Base-by-base conservation (phyloP, 2,797 vertebrate species). In the Brotula barbata region DNA sequence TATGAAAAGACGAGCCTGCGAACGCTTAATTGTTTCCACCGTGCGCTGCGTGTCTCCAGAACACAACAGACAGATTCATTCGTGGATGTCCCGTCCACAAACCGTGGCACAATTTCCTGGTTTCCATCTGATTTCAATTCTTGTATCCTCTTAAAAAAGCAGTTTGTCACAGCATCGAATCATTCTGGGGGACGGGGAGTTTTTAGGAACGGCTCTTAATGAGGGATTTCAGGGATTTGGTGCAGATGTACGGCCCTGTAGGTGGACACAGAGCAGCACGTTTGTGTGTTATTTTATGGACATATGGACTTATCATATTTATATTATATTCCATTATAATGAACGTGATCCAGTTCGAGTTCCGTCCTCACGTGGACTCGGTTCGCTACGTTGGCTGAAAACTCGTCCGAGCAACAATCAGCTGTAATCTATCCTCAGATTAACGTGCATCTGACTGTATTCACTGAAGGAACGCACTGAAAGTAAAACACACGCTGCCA, bases 121-220 rank as follows among this genome's bases (percentile, higher is more conserved):
- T 58, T 60, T 58, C 55, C 43, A 61, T 78, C 39, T 78, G 46
- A 73, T 68, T 71, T 62, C 25, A 57, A 62, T 68, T 53, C 37
- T 36, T 54, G 20, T 25, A 59, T 69, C 61, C 66, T 40, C 49
- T 50, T 10, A 57, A 41, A 74, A n/a, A 48, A 68, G 45, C 1
- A 7, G 45, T 58, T 51, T 23, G 40, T 51, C 9, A 23, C 33
- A 37, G 36, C 21, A 37, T 61, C 20, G 8, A 17, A 36, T 58
- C 22, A 33, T 20, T 42, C 17, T 33, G 20, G 28, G 31, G 33
- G 42, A 41, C 42, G 6, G 19, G 31, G 14, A 61, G 42, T 28
- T 44, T n/a, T 8, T 2, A 47, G 17, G n/a, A 43, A 23, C 13
- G 42, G 42, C 15, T 19, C 23, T 41, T 19, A 5, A 33, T 43